A percentile compares a stretch with the other conserved stretches of the same genome.
Evolutionary conservation across 2,888 invertebrate species (phyloP).

Genomic region (Ormyrus nitidulus): DNA sequence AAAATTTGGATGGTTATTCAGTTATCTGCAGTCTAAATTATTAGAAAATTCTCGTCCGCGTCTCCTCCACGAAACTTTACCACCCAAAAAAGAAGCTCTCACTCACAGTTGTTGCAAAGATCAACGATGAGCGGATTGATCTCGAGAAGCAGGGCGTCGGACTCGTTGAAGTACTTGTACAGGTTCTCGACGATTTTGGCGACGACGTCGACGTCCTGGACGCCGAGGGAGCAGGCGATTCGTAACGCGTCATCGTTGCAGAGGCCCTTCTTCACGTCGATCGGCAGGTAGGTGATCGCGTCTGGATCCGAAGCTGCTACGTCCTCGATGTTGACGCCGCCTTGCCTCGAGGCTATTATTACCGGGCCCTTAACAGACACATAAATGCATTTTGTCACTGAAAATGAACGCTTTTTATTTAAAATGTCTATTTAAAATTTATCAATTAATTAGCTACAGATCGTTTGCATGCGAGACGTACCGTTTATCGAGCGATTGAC

Average conservation of each 20-base stretch:
- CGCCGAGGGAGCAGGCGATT: conserved; percentile 78
- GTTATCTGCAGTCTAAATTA: too few relatives aligned
- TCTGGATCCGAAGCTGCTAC: conserved; percentile 92
- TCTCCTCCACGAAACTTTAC: neutral
- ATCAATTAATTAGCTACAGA: too few relatives aligned
- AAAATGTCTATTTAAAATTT: too few relatives aligned
- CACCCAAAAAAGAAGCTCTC: neutral
- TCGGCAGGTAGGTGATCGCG: conserved; percentile 91
- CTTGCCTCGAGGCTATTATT: conserved; percentile 93
- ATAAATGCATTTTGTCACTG: too few relatives aligned
- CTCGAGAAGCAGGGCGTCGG: conserved; percentile 78
- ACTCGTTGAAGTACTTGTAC: conserved; percentile 77
- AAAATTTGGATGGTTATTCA: too few relatives aligned
- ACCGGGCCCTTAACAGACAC: conserved; percentile 86
- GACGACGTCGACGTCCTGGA: conserved; percentile 53
- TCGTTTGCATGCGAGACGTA: too few relatives aligned
- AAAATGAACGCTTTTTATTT: too few relatives aligned
- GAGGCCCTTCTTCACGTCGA: conserved; percentile 86
- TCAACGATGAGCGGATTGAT: conserved; percentile 77
- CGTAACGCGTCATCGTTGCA: conserved; percentile 82
- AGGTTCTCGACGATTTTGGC: conserved; percentile 68
- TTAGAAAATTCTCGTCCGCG: neutral
- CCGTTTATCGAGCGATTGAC: too few relatives aligned
- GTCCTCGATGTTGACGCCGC: conserved; percentile 96
- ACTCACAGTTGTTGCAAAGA: conserved; percentile 35